These are phyloP conservation scores for Phytoseiulus persimilis DNA, from an alignment of 2,888 invertebrate species.

Conservation along the genomic window DNA sequence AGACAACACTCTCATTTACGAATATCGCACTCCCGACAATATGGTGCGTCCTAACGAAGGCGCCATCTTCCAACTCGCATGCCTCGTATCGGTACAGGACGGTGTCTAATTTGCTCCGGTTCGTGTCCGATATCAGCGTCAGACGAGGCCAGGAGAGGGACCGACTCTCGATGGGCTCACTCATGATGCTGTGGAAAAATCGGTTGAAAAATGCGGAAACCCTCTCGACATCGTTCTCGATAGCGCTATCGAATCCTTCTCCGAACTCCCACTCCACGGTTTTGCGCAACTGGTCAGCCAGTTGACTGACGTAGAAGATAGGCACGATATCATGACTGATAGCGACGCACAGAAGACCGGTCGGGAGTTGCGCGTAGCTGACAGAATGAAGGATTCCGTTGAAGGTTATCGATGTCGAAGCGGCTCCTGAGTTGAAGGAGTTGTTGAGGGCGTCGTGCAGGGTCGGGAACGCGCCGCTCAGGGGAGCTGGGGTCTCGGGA, in stretches of 20 bases:
- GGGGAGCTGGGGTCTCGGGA: background rate
- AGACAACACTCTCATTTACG: slow-evolving; percentile 8
- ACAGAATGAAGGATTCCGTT: background rate
- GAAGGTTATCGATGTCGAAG: slow-evolving; percentile 14
- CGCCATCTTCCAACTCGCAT: slow-evolving; percentile 24
- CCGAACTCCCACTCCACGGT: slow-evolving; percentile 18
- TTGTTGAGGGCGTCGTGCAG: slow-evolving; percentile 25
- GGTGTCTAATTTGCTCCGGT: slow-evolving; percentile 11
- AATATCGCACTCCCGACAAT: slow-evolving; percentile 10
- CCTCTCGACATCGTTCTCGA: background rate
- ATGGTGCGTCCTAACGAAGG: background rate
- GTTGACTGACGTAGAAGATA: background rate
- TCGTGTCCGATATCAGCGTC: slow-evolving; percentile 13
- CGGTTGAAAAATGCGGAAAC: slow-evolving; percentile 26
- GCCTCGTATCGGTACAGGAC: slow-evolving; percentile 21
- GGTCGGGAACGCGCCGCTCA: slow-evolving; percentile 24
- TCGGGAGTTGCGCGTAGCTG: slow-evolving; percentile 9
- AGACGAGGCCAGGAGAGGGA: background rate
- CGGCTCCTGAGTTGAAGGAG: slow-evolving; percentile 32
- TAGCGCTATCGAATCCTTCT: background rate
- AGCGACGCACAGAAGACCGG: slow-evolving; percentile 24
- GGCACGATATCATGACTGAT: slow-evolving; percentile 17
- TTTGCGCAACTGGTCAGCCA: background rate
- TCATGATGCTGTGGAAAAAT: slow-evolving; percentile 15
- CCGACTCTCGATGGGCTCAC: slow-evolving; percentile 10